These are phyloP conservation scores for Eilema caniola DNA, from an alignment of 2,888 invertebrate species.

Conservation along the genomic window DNA sequence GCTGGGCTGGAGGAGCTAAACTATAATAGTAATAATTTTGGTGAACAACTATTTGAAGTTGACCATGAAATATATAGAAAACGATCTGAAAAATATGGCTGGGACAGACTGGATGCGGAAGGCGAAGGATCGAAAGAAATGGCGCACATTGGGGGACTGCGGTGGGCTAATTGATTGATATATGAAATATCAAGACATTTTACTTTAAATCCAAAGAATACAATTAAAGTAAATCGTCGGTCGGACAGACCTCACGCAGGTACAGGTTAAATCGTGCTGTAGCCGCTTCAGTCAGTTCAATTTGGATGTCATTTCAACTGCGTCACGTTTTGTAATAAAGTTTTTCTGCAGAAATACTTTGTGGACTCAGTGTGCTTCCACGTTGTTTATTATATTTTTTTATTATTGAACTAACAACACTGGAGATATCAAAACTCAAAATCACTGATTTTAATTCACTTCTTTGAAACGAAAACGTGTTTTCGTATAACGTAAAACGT, in stretches of 20 bases:
- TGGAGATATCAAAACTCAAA: background rate
- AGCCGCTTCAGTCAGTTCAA: background rate
- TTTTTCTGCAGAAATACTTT: background rate
- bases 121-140: too few species aligned
- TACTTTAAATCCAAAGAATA: too few species aligned
- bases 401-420: background rate
- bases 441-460: background rate
- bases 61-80: too few species aligned
- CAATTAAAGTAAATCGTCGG: background rate
- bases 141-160: too few species aligned
- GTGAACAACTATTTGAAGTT: background rate
- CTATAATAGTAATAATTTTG: background rate
- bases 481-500: background rate
- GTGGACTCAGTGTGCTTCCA: background rate
- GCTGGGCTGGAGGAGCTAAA: background rate
- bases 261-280: background rate
- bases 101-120: too few species aligned
- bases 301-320: background rate
- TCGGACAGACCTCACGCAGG: background rate
- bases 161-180: too few species aligned
- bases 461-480: background rate
- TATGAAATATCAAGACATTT: too few species aligned
- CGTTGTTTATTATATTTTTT: background rate
- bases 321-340: background rate
- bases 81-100: too few species aligned